These are phyloP conservation scores for Notarius lentiginosus DNA, from an alignment of 2,113 vertebrate species.

Conservation along the genomic window DNA sequence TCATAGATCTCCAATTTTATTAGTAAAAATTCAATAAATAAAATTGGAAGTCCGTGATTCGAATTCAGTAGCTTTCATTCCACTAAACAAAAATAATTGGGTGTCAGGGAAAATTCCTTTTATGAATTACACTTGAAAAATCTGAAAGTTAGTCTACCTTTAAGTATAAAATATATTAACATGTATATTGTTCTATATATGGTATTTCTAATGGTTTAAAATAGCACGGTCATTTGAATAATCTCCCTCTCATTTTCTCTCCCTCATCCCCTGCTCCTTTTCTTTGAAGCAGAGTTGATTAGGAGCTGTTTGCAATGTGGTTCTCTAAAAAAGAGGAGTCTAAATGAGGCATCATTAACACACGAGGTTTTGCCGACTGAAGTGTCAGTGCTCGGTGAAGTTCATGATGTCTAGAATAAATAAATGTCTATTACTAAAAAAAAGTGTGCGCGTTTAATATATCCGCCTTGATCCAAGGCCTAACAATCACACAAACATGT, in stretches of 20 bases:
- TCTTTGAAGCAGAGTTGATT: conserved; percentile 61
- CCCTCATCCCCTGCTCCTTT: not conserved
- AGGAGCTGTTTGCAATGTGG: conserved; percentile 72
- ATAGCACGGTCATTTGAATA: not conserved
- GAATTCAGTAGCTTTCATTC: too few species aligned
- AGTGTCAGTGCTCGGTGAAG: not conserved
- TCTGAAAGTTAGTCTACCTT: too few species aligned
- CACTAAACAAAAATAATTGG: too few species aligned
- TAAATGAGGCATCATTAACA: conserved; percentile 73
- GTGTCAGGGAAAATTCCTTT: too few species aligned
- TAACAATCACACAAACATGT: conserved; percentile 22
- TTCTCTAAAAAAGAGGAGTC: conserved; percentile 57
- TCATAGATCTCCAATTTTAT: too few species aligned
- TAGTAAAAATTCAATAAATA: too few species aligned
- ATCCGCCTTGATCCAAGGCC: conserved; percentile 3
- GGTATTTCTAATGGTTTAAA: not conserved
- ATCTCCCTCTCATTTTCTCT: conserved; percentile 1
- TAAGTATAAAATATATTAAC: not conserved
- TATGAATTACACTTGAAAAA: too few species aligned
- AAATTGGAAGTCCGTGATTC: too few species aligned
- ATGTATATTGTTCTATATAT: not conserved
- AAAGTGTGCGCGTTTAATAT: not conserved
- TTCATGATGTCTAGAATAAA: too few species aligned
- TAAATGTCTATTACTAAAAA: not conserved
- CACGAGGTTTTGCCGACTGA: conserved; percentile 11